Evolutionary conservation across 2,113 vertebrate species (phyloP).

Genomic region (Bufo bufo): DNA sequence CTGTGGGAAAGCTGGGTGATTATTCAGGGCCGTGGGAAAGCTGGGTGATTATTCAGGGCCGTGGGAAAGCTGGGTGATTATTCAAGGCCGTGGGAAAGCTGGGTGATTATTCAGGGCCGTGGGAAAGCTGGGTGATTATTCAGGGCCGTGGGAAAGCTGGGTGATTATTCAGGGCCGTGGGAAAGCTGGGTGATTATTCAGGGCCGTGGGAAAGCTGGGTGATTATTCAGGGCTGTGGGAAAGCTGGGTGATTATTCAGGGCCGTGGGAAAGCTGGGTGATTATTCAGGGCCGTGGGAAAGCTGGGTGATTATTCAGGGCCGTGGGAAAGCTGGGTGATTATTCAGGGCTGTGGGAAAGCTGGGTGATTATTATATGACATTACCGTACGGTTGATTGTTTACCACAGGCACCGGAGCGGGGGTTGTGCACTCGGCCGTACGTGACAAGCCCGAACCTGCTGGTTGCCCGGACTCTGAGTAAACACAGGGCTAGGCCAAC

Average conservation of each 20-base stretch:
- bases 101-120: too few species aligned
- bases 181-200: too few species aligned
- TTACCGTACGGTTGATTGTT: background rate
- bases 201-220: background rate
- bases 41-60: too few species aligned
- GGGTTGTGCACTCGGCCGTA: background rate
- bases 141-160: background rate
- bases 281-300: too few species aligned
- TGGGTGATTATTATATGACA: background rate
- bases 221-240: too few species aligned
- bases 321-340: background rate
- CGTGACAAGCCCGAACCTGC: constrained; percentile 12
- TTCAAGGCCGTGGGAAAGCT: background rate
- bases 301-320: too few species aligned
- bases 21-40: too few species aligned
- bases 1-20: background rate
- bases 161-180: too few species aligned
- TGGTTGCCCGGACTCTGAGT: constrained; percentile 35
- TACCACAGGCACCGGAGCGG: background rate
- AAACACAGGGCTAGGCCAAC: background rate
- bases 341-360: background rate
- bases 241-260: too few species aligned
- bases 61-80: background rate
- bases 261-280: background rate
- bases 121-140: background rate